These are phyloP conservation scores for Cantharis nigra DNA, from an alignment of 2,888 invertebrate species.

Conservation along the genomic window DNA sequence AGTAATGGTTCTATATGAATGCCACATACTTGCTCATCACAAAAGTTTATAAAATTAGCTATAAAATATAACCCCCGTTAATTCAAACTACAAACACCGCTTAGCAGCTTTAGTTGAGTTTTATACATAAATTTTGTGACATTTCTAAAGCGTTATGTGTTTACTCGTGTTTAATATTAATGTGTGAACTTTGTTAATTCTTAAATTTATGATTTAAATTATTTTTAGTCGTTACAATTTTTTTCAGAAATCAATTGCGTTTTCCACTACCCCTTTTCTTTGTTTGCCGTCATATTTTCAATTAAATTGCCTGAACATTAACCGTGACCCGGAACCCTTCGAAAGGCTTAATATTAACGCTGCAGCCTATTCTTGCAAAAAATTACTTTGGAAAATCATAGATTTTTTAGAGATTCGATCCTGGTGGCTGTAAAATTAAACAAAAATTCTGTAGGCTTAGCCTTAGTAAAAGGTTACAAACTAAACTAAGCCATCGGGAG, in stretches of 20 bases:
- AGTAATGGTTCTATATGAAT: neutral
- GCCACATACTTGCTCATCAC: neutral
- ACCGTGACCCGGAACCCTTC: neutral
- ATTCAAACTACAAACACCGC: neutral
- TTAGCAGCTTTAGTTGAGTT: neutral
- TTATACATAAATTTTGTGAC: neutral
- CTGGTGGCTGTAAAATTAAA: too few relatives aligned
- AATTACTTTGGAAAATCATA: too few relatives aligned
- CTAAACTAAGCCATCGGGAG: too few relatives aligned
- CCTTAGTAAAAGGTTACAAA: too few relatives aligned
- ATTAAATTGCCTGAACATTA: neutral
- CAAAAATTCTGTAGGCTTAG: too few relatives aligned
- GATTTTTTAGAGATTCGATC: too few relatives aligned
- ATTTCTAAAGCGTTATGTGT: neutral
- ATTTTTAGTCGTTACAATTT: neutral
- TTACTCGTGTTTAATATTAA: neutral
- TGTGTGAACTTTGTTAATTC: neutral
- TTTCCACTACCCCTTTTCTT: neutral
- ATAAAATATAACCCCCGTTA: neutral
- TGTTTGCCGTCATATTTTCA: neutral
- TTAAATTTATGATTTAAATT: neutral
- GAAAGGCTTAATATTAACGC: neutral
- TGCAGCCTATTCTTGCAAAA: neutral
- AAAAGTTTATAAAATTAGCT: neutral
- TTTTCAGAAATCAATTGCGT: neutral